A percentile compares a stretch with the other conserved stretches of the same genome.
Evolutionary conservation across 1,140 invertebrate genomes (phyloP).

Genomic region (Danaus plexippus): DNA sequence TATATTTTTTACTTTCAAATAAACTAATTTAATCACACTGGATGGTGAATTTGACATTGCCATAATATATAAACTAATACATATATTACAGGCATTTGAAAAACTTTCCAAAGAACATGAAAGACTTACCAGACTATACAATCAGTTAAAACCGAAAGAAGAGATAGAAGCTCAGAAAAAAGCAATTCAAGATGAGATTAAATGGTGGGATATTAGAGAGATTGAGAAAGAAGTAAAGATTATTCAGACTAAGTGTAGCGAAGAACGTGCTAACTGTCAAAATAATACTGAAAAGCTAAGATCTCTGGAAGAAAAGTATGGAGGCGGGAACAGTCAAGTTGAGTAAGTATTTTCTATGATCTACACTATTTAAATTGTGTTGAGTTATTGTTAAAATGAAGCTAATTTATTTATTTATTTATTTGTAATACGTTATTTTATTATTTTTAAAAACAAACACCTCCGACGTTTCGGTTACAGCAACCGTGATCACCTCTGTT

Average conservation of each 20-base stretch:
- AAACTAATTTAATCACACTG: no score
- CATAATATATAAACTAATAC: not conserved
- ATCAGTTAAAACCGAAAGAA: conserved; percentile 72
- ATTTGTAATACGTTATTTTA: no score
- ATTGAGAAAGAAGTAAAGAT: conserved; percentile 34
- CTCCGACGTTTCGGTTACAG: no score
- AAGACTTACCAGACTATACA: conserved; percentile 70
- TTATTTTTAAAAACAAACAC: no score
- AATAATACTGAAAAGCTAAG: conserved; percentile 36
- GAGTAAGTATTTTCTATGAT: conserved; percentile 30
- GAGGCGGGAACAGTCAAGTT: conserved; percentile 30
- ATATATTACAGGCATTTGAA: conserved; percentile 45
- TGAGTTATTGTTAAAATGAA: no score
- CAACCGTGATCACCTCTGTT: no score
- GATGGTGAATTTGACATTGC: no score
- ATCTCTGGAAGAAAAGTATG: conserved; percentile 40
- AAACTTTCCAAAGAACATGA: conserved; percentile 69
- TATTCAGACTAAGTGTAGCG: conserved; percentile 33
- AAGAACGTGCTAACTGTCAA: conserved; percentile 39
- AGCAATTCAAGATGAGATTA: conserved; percentile 69
- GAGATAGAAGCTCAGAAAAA: conserved; percentile 65
- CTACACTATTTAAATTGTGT: no score
- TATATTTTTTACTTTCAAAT: no score
- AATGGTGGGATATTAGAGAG: conserved; percentile 59
- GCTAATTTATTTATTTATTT: no score